These are phyloP conservation scores for Styela clava DNA, from an alignment of 23 tunicate species.

Conservation along the genomic window DNA sequence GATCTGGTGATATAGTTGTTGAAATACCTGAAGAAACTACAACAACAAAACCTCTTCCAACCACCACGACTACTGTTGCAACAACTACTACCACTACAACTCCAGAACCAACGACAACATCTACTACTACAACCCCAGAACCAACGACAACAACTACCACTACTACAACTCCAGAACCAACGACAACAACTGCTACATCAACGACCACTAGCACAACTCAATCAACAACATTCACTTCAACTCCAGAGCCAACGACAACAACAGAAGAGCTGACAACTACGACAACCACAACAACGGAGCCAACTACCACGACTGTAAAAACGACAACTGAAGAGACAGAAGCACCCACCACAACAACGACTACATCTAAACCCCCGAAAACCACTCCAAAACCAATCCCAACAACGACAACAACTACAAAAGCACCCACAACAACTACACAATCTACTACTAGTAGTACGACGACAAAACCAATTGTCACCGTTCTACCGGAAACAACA, in stretches of 20 bases:
- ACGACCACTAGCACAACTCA: conserved; percentile 32
- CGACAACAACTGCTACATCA: conserved; percentile 34
- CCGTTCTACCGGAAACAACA: conserved; percentile 31
- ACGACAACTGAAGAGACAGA: conserved; percentile 18
- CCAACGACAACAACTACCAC: conserved; percentile 39
- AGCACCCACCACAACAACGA: conserved; percentile 11
- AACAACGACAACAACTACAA: conserved; percentile 21
- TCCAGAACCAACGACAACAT: conserved; percentile 17
- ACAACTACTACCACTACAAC: conserved; percentile 53
- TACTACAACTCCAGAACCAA: conserved; percentile 17
- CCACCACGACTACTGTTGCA: conserved; percentile 27
- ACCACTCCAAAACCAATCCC: conserved; percentile 33
- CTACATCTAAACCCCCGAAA: conserved; percentile 5
- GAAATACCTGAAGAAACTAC: conserved; percentile 38
- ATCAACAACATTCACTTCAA: conserved; percentile 13
- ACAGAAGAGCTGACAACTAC: conserved; percentile 12
- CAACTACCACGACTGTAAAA: conserved; percentile 33
- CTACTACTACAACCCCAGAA: conserved; percentile 29
- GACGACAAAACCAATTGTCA: conserved; percentile 41
- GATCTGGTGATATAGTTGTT: conserved; percentile 33
- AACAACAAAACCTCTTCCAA: conserved; percentile 30
- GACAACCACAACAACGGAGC: conserved; percentile 27
- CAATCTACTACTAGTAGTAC: conserved; percentile 19
- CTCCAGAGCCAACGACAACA: conserved; percentile 15
- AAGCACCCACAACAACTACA: conserved; percentile 17